These are phyloP conservation scores for Phenacoccus solenopsis DNA, from an alignment of 1,140 invertebrate species.

Conservation along the genomic window DNA sequence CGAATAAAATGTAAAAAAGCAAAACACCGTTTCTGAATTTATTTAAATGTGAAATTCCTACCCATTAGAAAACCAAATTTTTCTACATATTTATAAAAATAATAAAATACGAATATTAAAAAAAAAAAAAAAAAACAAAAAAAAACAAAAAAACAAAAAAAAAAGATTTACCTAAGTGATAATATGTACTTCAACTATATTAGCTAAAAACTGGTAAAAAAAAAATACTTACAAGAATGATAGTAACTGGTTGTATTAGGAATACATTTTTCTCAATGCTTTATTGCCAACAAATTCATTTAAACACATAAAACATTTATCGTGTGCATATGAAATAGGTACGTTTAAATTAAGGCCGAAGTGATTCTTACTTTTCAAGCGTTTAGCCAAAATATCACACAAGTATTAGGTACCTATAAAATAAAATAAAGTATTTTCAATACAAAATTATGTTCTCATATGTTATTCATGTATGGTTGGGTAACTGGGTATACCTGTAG, in stretches of 20 bases:
- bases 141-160: too few species aligned
- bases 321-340: neutral
- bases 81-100: conserved; percentile 6
- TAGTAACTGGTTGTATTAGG: conserved; percentile 8
- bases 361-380: neutral
- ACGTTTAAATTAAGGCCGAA: neutral
- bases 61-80: neutral
- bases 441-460: too few species aligned
- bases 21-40: neutral
- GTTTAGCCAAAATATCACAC: neutral
- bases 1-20: neutral
- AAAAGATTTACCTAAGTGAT: neutral
- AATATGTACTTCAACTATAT: neutral
- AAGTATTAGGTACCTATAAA: neutral
- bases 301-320: too few species aligned
- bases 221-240: neutral
- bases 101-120: conserved; percentile 9
- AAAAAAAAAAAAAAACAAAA: neutral
- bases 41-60: neutral
- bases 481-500: too few species aligned
- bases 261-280: neutral
- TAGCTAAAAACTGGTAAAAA: conserved; percentile 7
- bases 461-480: too few species aligned
- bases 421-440: neutral
- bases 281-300: conserved; percentile 9